phyloP scores from a whole-genome alignment of 2,113 vertebrate species.

The Erythrolamprus reginae region DNA sequence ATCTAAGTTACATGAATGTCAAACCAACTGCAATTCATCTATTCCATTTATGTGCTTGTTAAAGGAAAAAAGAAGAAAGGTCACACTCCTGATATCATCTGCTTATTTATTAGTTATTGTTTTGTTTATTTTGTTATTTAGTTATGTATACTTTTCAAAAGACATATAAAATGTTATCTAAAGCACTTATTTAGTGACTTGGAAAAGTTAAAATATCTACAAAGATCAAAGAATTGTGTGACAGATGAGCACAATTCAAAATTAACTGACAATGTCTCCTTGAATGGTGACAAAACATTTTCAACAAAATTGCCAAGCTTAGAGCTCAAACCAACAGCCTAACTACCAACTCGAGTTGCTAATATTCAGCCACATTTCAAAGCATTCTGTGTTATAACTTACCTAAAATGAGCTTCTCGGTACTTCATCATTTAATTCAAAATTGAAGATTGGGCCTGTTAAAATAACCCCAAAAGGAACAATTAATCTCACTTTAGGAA shows the following conservation, averaged over 20 bases:
- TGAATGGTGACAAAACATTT: no score
- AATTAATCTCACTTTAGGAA: background rate
- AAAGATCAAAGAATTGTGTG: background rate
- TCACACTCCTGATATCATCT: background rate
- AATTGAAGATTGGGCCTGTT: background rate
- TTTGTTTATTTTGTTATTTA: background rate
- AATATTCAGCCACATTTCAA: no score
- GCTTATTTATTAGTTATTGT: background rate
- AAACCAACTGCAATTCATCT: background rate
- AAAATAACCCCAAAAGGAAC: background rate
- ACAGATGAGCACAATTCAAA: no score
- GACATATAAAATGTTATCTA: slow-evolving; percentile 17
- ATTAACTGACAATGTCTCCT: no score
- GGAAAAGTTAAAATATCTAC: slow-evolving; percentile 24
- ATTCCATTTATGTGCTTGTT: slow-evolving; percentile 1
- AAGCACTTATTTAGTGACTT: slow-evolving; percentile 15
- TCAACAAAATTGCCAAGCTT: no score
- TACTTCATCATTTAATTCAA: slow-evolving; percentile 4
- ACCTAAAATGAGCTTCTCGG: background rate
- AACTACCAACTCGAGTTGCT: no score
- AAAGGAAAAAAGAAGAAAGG: background rate
- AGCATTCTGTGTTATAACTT: slow-evolving; percentile 1
- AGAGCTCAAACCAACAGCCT: no score
- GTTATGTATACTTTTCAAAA: slow-evolving; percentile 7
- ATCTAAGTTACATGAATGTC: background rate